Percentiles rank a stretch among this genome's conserved stretches.
phyloP scores from a whole-genome alignment of 2,888 invertebrate species.

The Tetropium fuscum region DNA sequence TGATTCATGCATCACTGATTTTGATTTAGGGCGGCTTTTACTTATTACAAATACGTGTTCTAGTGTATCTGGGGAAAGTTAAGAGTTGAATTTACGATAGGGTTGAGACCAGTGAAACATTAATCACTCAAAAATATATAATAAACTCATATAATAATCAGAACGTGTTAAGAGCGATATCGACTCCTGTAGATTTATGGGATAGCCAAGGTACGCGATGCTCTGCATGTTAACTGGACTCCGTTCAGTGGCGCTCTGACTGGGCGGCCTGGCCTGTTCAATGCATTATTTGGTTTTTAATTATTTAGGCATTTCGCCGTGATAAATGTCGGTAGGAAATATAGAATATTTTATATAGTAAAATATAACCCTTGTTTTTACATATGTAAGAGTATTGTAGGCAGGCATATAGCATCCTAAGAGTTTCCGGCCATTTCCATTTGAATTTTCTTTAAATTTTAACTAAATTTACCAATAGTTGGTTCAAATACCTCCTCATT shows the following conservation, averaged over 20 bases:
- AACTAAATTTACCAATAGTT: no score
- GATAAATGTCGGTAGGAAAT: no score
- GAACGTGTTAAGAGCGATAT: slow-evolving; percentile 50
- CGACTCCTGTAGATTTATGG: slow-evolving; percentile 31
- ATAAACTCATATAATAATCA: slow-evolving; percentile 55
- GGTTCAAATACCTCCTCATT: no score
- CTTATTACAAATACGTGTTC: slow-evolving; percentile 18
- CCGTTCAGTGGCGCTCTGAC: neutral
- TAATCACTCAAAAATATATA: slow-evolving; percentile 53
- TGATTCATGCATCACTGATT: slow-evolving; percentile 22
- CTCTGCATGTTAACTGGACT: slow-evolving; percentile 21
- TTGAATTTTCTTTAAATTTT: no score
- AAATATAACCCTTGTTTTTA: no score
- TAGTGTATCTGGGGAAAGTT: slow-evolving; percentile 15
- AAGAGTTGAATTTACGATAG: slow-evolving; percentile 19
- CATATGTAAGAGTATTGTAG: no score
- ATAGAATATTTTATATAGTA: no score
- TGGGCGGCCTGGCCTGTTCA: no score
- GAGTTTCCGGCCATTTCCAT: no score
- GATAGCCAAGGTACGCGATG: slow-evolving; percentile 7
- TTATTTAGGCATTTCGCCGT: no score
- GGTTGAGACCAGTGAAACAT: slow-evolving; percentile 35
- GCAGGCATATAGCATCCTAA: no score
- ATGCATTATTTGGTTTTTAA: no score
- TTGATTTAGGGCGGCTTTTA: slow-evolving; percentile 23